Percentiles rank a stretch among this genome's conserved stretches.
Evolutionary conservation across 2,888 invertebrate genomes (phyloP).

Genomic region (Diaprepes abbreviatus): DNA sequence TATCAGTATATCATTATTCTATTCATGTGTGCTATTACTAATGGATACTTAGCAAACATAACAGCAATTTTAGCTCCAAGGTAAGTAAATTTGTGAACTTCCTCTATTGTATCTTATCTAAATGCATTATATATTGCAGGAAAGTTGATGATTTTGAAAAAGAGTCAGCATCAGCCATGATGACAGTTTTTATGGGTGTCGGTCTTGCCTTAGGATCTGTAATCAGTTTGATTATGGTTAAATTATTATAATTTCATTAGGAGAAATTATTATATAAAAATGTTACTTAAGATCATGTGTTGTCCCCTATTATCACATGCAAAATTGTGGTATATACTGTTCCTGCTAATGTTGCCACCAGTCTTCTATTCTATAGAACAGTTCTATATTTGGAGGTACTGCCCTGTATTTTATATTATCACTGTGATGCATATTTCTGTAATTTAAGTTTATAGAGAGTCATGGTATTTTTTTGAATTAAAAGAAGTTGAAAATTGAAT

Average conservation of each 20-base stretch:
- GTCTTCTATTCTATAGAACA: too few relatives aligned
- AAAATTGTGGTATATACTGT: too few relatives aligned
- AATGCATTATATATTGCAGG: conserved; percentile 70
- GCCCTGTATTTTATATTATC: too few relatives aligned
- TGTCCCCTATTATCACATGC: too few relatives aligned
- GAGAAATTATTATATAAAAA: not conserved
- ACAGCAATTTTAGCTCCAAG: conserved; percentile 88
- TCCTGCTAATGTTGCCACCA: too few relatives aligned
- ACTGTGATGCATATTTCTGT: too few relatives aligned
- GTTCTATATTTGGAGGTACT: too few relatives aligned
- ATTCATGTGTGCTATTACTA: conserved; percentile 83
- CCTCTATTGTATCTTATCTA: not conserved
- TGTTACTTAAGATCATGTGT: too few relatives aligned
- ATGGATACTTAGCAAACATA: conserved; percentile 92
- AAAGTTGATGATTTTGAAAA: conserved; percentile 85
- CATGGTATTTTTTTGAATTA: too few relatives aligned
- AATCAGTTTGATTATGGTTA: conserved; percentile 80
- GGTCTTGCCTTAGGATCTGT: conserved; percentile 89
- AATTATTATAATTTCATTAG: conserved; percentile 68
- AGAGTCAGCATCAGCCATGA: conserved; percentile 89
- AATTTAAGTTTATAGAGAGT: too few relatives aligned
- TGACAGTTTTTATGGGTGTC: conserved; percentile 87
- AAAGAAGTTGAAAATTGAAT: too few relatives aligned
- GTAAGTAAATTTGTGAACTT: conserved; percentile 68
- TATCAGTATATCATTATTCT: conserved; percentile 84